Conservation (phyloP, 2,113 vertebrate species). For the Scartelaos histophorus region DNA sequence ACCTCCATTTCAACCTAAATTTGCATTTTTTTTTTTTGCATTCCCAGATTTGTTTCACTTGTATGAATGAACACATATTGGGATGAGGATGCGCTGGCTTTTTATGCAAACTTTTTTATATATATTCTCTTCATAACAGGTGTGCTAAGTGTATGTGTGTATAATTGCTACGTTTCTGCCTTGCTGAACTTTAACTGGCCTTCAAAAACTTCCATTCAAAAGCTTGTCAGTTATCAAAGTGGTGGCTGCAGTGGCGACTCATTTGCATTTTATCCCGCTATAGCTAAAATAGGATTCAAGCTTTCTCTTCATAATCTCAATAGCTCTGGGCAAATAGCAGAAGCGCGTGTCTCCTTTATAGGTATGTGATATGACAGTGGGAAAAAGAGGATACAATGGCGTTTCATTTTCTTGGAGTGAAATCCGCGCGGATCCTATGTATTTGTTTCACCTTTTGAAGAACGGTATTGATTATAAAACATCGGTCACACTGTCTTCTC, state of each 20-base stretch:
- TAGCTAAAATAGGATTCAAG: slow-evolving; percentile 31
- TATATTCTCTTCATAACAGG: neutral
- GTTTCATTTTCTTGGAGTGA: slow-evolving; percentile 13
- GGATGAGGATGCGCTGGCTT: slow-evolving; percentile 34
- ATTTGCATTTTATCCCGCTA: slow-evolving; percentile 33
- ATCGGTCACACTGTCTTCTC: slow-evolving; percentile 9
- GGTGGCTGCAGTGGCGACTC: slow-evolving; percentile 14
- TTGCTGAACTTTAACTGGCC: slow-evolving; percentile 27
- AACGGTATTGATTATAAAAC: slow-evolving; percentile 37
- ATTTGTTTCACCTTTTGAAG: slow-evolving; percentile 39
- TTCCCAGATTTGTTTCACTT: slow-evolving; percentile 32
- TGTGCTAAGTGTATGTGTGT: slow-evolving; percentile 13
- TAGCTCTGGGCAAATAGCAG: slow-evolving; percentile 16
- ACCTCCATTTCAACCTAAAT: slow-evolving; percentile 13
- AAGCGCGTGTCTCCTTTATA: slow-evolving; percentile 19
- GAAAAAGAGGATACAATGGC: slow-evolving; percentile 11
- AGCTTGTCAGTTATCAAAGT: slow-evolving; percentile 20
- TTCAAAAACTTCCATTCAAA: slow-evolving; percentile 18
- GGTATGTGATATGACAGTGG: slow-evolving; percentile 22
- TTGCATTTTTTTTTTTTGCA: slow-evolving; percentile 23
- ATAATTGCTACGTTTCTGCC: slow-evolving; percentile 13
- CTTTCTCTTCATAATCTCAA: slow-evolving; percentile 29
- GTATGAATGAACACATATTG: slow-evolving; percentile 32
- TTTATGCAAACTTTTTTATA: neutral
- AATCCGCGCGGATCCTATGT: slow-evolving; percentile 28